A percentile compares a stretch with the other conserved stretches of the same genome.
Evolutionary conservation across 2,113 vertebrate species (phyloP).

Genomic region (Poeciliopsis occidentalis): DNA sequence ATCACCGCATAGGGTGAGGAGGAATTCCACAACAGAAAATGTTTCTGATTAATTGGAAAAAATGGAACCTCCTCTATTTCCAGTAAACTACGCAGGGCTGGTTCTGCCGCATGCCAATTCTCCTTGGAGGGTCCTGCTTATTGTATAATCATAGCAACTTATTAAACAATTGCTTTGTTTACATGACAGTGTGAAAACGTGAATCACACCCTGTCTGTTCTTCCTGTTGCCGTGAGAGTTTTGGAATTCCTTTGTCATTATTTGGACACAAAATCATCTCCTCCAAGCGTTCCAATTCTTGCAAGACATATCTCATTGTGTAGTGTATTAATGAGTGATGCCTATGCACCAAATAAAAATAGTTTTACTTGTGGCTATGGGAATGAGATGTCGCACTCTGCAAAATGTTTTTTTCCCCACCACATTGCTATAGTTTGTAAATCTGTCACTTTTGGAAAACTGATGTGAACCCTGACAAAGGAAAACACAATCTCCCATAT

Average conservation of each 20-base stretch:
- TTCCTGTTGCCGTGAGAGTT: slow-evolving; percentile 14
- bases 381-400: background rate
- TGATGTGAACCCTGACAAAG: background rate
- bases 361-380: background rate
- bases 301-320: background rate
- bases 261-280: slow-evolving; percentile 11
- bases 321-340: background rate
- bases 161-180: slow-evolving; percentile 44
- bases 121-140: slow-evolving; percentile 17
- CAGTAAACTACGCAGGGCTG: slow-evolving; percentile 7
- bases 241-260: slow-evolving; percentile 43
- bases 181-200: slow-evolving; percentile 32
- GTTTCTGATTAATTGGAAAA: slow-evolving; percentile 35
- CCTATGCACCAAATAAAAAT: background rate
- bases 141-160: slow-evolving; percentile 39
- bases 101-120: slow-evolving; percentile 29
- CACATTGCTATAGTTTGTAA: too few species aligned
- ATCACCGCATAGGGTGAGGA: slow-evolving; percentile 17
- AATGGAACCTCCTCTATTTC: slow-evolving; percentile 29
- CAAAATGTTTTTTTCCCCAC: too few species aligned
- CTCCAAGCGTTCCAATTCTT: background rate
- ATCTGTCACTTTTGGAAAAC: too few species aligned
- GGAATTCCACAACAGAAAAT: slow-evolving; percentile 23
- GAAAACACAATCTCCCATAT: background rate
- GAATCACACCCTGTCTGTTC: slow-evolving; percentile 25